Conservation (phyloP, 2,113 vertebrate genomes). For the Malurus elegans region DNA sequence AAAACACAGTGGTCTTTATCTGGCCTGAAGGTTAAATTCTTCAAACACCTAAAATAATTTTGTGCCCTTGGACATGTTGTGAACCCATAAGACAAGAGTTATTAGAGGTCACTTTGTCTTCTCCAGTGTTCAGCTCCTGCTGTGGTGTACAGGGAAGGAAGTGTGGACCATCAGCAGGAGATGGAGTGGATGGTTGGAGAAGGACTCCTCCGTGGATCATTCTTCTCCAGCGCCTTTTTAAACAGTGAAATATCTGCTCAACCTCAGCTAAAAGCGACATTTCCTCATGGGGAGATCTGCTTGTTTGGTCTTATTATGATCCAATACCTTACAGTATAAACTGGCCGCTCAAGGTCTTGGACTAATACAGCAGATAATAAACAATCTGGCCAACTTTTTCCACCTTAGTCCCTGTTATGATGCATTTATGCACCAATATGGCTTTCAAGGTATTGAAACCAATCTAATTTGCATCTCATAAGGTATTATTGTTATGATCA, state of each 20-base stretch:
- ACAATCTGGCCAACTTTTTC: neutral
- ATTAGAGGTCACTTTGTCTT: neutral
- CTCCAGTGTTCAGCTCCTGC: neutral
- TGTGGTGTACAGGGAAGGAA: neutral
- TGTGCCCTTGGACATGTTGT: neutral
- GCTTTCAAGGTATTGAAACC: neutral
- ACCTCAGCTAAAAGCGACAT: neutral
- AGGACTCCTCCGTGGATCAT: neutral
- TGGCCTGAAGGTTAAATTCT: neutral
- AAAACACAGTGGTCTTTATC: neutral
- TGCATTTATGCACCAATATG: neutral
- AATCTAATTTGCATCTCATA: neutral
- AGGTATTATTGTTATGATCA: neutral
- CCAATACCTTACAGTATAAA: neutral
- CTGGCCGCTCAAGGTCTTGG: neutral
- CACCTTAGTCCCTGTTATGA: neutral
- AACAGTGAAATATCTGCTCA: neutral
- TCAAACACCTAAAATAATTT: neutral
- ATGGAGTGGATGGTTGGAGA: neutral
- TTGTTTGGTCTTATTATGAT: neutral
- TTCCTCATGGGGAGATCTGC: neutral
- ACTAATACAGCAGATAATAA: neutral
- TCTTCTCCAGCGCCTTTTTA: neutral
- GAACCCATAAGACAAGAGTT: neutral
- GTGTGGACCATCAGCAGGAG: rapidly evolving